A percentile compares a stretch with the other conserved stretches of the same genome.
Evolutionary conservation across 2,113 vertebrate species (phyloP).

Genomic region (Dicerorhinus sumatrensis): DNA sequence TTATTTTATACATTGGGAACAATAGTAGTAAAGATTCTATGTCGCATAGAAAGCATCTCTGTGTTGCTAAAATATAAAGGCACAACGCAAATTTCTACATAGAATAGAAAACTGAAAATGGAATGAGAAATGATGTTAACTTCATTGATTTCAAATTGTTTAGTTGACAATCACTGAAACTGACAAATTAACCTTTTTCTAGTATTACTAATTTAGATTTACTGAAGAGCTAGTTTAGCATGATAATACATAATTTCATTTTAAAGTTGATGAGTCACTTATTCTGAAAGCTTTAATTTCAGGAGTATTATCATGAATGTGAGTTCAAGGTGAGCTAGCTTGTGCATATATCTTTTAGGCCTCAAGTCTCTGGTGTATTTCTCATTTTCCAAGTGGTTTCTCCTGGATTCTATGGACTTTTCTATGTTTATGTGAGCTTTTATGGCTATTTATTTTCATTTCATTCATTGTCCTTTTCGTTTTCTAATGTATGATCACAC

Average conservation of each 20-base stretch:
- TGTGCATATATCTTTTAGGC: neutral
- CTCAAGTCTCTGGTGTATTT: neutral
- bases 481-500: neutral
- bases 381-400: neutral
- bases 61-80: neutral
- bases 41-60: neutral
- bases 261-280: neutral
- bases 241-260: neutral
- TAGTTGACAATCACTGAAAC: neutral
- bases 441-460: neutral
- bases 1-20: neutral
- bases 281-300: neutral
- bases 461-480: neutral
- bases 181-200: neutral
- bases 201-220: neutral
- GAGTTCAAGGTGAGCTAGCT: neutral
- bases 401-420: neutral
- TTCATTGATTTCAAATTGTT: neutral
- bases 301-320: neutral
- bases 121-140: neutral
- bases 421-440: neutral
- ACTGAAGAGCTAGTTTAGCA: neutral
- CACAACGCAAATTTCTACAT: neutral
- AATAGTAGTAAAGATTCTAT: neutral
- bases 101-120: neutral